phyloP scores from a whole-genome alignment of 1,140 invertebrate species.

The Mya arenaria region DNA sequence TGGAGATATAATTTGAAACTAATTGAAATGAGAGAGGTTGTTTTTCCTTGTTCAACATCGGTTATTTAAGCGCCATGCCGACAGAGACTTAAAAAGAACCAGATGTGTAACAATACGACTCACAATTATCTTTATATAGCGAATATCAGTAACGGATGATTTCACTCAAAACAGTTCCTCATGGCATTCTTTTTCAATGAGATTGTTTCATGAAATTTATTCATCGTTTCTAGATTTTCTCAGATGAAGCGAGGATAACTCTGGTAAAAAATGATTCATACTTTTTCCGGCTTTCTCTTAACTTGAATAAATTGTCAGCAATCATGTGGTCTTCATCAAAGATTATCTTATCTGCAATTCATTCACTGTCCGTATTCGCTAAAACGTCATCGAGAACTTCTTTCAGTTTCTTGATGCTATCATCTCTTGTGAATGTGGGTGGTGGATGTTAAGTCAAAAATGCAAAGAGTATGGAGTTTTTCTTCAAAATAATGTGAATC shows the following conservation, averaged over 20 bases:
- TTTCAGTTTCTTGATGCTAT: constrained; percentile 23
- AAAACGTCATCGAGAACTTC: constrained; percentile 20
- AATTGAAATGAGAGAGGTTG: too few relatives aligned
- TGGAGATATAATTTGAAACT: too few relatives aligned
- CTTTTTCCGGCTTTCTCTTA: background rate
- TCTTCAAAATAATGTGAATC: too few relatives aligned
- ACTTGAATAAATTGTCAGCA: background rate
- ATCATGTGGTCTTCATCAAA: constrained; percentile 45
- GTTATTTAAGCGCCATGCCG: too few relatives aligned
- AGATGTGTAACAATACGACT: too few relatives aligned
- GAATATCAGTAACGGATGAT: background rate
- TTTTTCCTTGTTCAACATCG: too few relatives aligned
- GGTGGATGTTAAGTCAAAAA: constrained; percentile 7
- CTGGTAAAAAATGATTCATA: constrained; percentile 34
- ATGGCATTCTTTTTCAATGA: background rate
- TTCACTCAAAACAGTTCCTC: background rate
- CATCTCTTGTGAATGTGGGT: constrained; percentile 19
- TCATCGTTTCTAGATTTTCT: constrained; percentile 25
- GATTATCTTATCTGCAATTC: background rate
- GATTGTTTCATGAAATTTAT: background rate
- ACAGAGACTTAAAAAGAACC: too few relatives aligned
- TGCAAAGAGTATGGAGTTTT: too few relatives aligned
- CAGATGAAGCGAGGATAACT: constrained; percentile 41
- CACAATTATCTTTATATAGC: background rate
- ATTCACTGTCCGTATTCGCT: background rate